Evolutionary conservation across 2,888 invertebrate genomes (phyloP), one percentile per base, ranked within the genome.

Genomic region (Parnassius glacialis): DNA sequence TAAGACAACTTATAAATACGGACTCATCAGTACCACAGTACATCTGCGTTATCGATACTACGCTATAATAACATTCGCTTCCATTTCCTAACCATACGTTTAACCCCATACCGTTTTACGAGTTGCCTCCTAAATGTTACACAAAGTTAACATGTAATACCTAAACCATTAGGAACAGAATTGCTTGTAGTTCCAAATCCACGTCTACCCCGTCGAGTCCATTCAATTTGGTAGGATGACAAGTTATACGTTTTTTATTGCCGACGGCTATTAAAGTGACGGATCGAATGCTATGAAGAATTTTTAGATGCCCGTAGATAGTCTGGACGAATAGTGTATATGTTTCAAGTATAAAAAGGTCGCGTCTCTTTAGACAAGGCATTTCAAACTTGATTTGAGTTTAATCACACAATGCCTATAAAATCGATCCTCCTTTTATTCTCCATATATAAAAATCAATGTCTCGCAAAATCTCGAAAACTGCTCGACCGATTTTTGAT

Each of bases 191-290:
- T 41, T 43, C 41, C 20, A 48, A 56, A 43, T 47, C 68, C 72
- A 74, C 74, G 77, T 78, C 79, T 78, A 75, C 76, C 80, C 77
- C 62, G 67, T 64, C 64, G 61, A 68, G 67, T 66, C 68, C 82
- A 87, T 89, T 87, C 87, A 89, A 89, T 89, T 88, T 87, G 79
- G 77, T 79, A 74, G 80, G 78, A 63, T 59, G 70, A 78, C 81
- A 79, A 80, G 84, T 89, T 87, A 89, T 86, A 83, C 77, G 81
- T 87, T 88, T 89, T 89, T 90, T 89, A 90, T 89, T 88, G 80
- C 81, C 75, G 65, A 71, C 74, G 68, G 78, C 86, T 80, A 89
- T 86, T 85, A 87, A 87, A 84, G 70, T 78, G 84, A 81, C 80
- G 74, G 79, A 78, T 80, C 76, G 75, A 80, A 86, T 78, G 79